Conservation (phyloP, 2,113 vertebrate species). For the Ciconia boyciana region DNA sequence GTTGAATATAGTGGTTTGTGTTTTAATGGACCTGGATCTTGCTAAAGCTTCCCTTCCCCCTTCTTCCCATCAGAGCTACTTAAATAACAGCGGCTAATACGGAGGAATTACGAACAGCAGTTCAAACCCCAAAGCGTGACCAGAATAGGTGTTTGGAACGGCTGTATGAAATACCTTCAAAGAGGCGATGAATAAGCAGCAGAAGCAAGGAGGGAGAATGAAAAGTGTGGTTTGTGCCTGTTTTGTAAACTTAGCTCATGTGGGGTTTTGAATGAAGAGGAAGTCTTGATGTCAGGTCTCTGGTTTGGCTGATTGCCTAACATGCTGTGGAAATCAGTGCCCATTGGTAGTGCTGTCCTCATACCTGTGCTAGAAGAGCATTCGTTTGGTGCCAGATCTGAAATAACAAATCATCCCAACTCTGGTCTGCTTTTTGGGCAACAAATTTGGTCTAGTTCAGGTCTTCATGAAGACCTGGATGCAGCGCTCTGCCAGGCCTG, state of each 20-base stretch:
- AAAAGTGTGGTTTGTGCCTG: neutral
- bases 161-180: neutral
- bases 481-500: accelerated
- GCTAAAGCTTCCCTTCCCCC: neutral
- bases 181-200: neutral
- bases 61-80: neutral
- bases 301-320: neutral
- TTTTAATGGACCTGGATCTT: neutral
- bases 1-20: neutral
- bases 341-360: neutral
- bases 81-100: neutral
- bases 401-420: neutral
- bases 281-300: neutral
- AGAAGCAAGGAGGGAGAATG: neutral
- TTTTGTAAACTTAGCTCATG: neutral
- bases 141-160: neutral
- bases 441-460: neutral
- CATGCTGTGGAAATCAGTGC: neutral
- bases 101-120: neutral
- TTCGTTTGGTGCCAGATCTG: neutral
- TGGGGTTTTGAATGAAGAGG: neutral
- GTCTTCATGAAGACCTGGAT: neutral
- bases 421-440: neutral
- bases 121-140: neutral
- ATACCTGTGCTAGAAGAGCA: neutral